Percentiles rank a stretch among this genome's conserved stretches.
Evolutionary conservation across 1,140 invertebrate genomes (phyloP).

Genomic region (Calephelis nemesis): DNA sequence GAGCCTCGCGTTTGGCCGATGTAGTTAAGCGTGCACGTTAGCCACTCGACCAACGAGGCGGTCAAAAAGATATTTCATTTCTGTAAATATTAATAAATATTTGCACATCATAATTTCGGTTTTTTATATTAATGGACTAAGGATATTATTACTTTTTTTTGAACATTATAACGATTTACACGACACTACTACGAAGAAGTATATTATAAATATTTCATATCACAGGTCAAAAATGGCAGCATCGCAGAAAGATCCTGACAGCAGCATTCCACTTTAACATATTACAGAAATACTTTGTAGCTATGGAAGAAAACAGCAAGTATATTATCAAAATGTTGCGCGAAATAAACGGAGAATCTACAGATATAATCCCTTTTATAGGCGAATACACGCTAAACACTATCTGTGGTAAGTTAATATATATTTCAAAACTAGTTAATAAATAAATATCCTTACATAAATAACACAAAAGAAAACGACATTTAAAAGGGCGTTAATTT

Average conservation of each 20-base stretch:
- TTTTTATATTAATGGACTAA: neutral
- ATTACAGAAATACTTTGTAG: conserved; percentile 83
- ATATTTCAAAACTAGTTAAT: too few species aligned
- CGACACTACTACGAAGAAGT: neutral
- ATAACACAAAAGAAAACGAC: too few species aligned
- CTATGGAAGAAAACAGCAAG: conserved; percentile 43
- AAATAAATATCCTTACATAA: too few species aligned
- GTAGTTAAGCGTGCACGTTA: too few species aligned
- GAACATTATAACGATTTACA: neutral
- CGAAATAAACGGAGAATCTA: conserved; percentile 25
- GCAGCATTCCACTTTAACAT: conserved; percentile 92
- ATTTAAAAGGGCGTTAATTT: too few species aligned
- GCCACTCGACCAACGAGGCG: too few species aligned
- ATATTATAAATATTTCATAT: conserved; percentile 19
- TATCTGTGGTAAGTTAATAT: conserved; percentile 33
- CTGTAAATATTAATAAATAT: too few species aligned
- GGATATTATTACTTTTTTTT: conserved; percentile 10
- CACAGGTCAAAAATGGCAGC: conserved; percentile 85
- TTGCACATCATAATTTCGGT: too few species aligned
- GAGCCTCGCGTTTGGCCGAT: too few species aligned
- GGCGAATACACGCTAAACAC: conserved; percentile 33
- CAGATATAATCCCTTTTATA: conserved; percentile 31
- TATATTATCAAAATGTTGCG: conserved; percentile 39
- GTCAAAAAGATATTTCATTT: too few species aligned
- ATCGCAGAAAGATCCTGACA: conserved; percentile 87